These are phyloP conservation scores for Nephrotoma guestfalica DNA, from an alignment of 2,888 invertebrate genomes.

Conservation along the genomic window DNA sequence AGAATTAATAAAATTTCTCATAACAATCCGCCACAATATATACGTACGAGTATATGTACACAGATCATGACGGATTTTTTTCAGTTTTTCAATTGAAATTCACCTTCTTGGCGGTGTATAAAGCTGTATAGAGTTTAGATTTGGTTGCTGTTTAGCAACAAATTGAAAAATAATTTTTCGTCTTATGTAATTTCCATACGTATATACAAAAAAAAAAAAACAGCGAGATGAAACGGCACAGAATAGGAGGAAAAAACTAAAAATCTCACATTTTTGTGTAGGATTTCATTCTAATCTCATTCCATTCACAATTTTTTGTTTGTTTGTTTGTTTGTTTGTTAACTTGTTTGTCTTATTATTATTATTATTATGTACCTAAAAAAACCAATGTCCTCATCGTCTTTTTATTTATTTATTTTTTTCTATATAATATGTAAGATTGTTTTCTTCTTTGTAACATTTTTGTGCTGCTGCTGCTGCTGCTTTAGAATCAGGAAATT, in stretches of 20 bases:
- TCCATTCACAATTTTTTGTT: not conserved
- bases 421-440: not conserved
- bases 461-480: not conserved
- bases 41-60: not conserved
- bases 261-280: conserved; percentile 2
- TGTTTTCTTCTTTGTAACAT: not conserved
- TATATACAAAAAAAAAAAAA: not conserved
- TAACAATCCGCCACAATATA: not conserved
- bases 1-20: not conserved
- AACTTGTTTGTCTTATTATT: not conserved
- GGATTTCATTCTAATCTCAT: conserved; percentile 2
- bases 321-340: not conserved
- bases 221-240: not conserved
- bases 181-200: not conserved
- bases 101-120: not conserved
- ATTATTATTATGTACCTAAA: not conserved
- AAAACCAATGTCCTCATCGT: conserved; percentile 1
- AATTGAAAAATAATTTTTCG: conserved; percentile 2
- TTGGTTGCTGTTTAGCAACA: not conserved
- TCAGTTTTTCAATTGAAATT: not conserved
- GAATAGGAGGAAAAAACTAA: not conserved
- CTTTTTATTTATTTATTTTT: not conserved
- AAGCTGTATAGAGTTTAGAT: not conserved
- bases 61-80: not conserved
- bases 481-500: conserved; percentile 1